These are phyloP conservation scores for Micromussa lordhowensis DNA, from an alignment of 92 coral and sea anemone genomes.

Conservation along the genomic window DNA sequence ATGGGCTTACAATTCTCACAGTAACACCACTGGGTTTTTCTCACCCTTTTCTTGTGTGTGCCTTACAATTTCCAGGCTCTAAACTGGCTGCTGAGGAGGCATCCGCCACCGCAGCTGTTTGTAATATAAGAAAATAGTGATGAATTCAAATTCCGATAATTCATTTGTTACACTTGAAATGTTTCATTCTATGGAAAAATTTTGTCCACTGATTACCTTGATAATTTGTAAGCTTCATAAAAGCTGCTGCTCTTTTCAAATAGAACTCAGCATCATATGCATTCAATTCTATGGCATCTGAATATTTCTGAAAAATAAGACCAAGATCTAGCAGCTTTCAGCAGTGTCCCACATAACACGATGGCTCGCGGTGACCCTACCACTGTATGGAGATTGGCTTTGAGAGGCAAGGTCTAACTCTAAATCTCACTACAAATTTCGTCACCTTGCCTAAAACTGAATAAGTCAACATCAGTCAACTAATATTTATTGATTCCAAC, in stretches of 20 bases:
- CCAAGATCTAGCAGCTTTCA: too few relatives aligned
- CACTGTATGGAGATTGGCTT: neutral
- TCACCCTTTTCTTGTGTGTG: constrained; percentile 91
- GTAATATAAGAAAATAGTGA: neutral
- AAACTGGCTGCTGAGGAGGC: constrained; percentile 75
- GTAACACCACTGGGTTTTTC: neutral
- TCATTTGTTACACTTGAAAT: neutral
- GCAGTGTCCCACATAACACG: too few relatives aligned
- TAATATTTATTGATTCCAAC: neutral
- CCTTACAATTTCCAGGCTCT: constrained; percentile 76
- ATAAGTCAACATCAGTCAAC: neutral
- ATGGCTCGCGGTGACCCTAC: too few relatives aligned
- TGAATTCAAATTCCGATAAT: neutral
- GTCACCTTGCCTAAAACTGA: neutral
- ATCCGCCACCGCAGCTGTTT: constrained; percentile 85
- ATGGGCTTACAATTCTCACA: too few relatives aligned
- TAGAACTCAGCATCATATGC: constrained; percentile 81
- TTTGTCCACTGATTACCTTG: constrained; percentile 60
- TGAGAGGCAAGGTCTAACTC: neutral
- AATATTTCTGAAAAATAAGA: constrained; percentile 72
- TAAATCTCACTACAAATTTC: neutral
- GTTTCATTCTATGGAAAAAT: neutral
- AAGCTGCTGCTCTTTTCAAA: constrained; percentile 85
- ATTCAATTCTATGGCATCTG: constrained; percentile 83
- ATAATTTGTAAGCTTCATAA: constrained; percentile 73